Evolutionary conservation across 2,113 vertebrate genomes (phyloP).

Genomic region (Prinia subflava): DNA sequence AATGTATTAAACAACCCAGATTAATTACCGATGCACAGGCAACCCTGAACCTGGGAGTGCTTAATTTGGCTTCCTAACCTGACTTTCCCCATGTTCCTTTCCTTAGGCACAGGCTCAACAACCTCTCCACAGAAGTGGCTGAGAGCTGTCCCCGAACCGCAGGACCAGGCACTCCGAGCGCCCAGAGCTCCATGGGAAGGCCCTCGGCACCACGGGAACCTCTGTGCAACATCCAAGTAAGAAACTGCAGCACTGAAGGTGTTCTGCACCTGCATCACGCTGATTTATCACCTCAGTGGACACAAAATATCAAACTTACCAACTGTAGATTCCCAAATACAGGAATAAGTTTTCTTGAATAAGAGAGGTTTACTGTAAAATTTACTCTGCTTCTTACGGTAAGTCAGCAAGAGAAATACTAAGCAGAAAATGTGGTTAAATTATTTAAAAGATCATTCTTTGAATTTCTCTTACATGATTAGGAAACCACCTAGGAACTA

Average conservation of each 20-base stretch:
- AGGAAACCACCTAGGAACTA: not conserved
- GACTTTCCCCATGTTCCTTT: not conserved
- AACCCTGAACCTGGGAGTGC: not conserved
- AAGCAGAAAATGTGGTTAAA: not conserved
- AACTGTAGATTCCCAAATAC: not conserved
- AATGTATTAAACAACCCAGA: not conserved
- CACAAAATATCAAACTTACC: not conserved
- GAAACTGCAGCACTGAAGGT: not conserved
- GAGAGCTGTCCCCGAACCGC: accelerated
- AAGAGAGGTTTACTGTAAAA: not conserved
- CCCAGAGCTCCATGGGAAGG: accelerated
- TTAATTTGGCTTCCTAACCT: not conserved
- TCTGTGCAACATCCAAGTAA: accelerated
- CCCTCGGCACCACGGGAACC: accelerated
- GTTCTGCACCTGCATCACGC: not conserved
- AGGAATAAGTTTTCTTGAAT: not conserved
- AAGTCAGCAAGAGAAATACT: not conserved
- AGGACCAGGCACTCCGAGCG: not conserved
- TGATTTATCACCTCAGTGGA: not conserved
- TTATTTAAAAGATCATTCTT: not conserved
- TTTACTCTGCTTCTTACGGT: accelerated
- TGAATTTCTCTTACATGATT: not conserved
- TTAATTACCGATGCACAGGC: not conserved
- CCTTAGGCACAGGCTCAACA: not conserved
- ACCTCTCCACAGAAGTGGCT: accelerated